Conservation (phyloP, 2,797 vertebrate genomes). For the Amphiprion clarkii region DNA sequence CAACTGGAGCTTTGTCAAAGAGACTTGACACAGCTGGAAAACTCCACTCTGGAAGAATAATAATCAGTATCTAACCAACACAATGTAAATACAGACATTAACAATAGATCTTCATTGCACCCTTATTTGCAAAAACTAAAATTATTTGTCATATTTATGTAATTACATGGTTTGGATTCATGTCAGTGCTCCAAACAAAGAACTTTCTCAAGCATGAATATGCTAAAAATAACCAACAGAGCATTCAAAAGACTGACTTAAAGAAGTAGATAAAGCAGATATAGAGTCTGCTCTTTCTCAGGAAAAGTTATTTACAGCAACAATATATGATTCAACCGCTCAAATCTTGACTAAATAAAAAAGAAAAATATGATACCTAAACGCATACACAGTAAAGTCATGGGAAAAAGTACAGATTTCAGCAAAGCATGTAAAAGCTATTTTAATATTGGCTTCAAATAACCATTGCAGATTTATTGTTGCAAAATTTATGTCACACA, state of each 20-base stretch:
- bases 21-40: conserved; percentile 24
- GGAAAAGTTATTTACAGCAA: not conserved
- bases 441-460: conserved; percentile 15
- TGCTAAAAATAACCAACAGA: conserved; percentile 5
- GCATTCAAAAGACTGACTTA: not conserved
- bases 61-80: conserved; percentile 2
- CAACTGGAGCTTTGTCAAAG: conserved; percentile 36
- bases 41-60: not conserved
- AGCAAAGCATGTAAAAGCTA: not conserved
- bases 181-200: not conserved
- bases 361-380: not conserved
- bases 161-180: conserved; percentile 25
- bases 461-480: not conserved
- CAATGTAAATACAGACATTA: not conserved
- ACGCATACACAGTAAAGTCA: not conserved
- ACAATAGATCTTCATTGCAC: not conserved
- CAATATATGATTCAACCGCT: not conserved
- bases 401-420: conserved; percentile 4
- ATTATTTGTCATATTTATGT: conserved; percentile 2
- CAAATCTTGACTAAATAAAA: not conserved
- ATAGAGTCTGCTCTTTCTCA: not conserved
- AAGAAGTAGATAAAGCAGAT: not conserved
- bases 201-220: conserved; percentile 15
- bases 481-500: conserved; percentile 4
- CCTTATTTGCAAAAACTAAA: not conserved